Percentiles rank a stretch among this genome's conserved stretches.
These are phyloP conservation scores for Smittia sp. DNA, from an alignment of 2,888 invertebrate species.

Conservation along the genomic window DNA sequence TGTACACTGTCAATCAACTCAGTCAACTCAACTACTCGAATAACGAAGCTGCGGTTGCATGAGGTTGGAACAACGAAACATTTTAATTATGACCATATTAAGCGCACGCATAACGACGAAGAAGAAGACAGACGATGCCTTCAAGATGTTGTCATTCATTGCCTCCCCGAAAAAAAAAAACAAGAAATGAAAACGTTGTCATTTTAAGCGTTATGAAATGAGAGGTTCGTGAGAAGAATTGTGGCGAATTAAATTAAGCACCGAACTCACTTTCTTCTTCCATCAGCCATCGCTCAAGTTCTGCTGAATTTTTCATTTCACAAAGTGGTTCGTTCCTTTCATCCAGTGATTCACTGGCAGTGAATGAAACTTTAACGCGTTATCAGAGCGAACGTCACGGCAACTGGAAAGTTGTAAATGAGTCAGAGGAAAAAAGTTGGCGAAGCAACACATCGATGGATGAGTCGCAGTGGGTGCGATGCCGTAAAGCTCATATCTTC, in stretches of 20 bases:
- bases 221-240: not conserved
- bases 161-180: not conserved
- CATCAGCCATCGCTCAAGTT: not conserved
- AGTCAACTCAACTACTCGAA: too few species aligned
- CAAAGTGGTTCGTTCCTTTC: not conserved
- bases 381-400: not conserved
- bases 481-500: not conserved
- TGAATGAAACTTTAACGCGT: not conserved
- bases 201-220: not conserved
- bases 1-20: too few species aligned
- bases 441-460: not conserved
- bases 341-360: too few species aligned
- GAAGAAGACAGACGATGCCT: not conserved
- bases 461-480: not conserved
- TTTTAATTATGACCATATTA: conserved; percentile 13
- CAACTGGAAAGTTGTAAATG: not conserved
- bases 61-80: too few species aligned
- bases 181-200: not conserved
- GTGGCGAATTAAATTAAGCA: not conserved
- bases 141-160: conserved; percentile 11
- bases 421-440: not conserved
- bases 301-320: not conserved
- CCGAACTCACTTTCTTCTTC: not conserved
- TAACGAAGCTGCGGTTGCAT: too few species aligned
- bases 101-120: not conserved